Evolutionary conservation across 2,888 invertebrate species (phyloP).

Genomic region (Drosophila affinis): DNA sequence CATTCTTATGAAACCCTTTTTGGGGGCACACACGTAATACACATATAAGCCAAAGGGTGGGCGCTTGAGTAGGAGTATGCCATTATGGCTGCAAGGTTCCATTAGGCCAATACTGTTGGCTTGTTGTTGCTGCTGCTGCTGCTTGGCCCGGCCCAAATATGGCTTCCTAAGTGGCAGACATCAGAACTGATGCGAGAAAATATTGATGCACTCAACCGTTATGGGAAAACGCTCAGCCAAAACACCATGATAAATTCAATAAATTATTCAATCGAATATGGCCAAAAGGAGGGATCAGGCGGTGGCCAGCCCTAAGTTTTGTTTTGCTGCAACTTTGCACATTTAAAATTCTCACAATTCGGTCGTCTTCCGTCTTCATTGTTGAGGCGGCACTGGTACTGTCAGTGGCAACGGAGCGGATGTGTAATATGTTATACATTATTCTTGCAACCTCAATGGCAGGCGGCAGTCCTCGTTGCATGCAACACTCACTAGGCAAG

Average conservation of each 20-base stretch:
- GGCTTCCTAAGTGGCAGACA: slow-evolving; percentile 33
- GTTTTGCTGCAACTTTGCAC: slow-evolving; percentile 28
- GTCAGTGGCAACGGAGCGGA: slow-evolving; percentile 28
- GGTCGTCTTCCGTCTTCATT: slow-evolving; percentile 9
- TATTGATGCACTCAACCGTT: slow-evolving; percentile 36
- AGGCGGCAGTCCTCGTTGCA: slow-evolving; percentile 25
- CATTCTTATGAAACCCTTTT: slow-evolving; percentile 18
- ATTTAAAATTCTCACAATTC: slow-evolving; percentile 19
- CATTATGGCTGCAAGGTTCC: slow-evolving; percentile 35
- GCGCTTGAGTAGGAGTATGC: slow-evolving; percentile 2
- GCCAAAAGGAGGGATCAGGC: slow-evolving; percentile 21
- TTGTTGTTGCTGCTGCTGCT: neutral
- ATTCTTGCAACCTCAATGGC: slow-evolving; percentile 42
- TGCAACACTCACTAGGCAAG: neutral
- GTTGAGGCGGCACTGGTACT: neutral
- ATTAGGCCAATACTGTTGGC: slow-evolving; percentile 42
- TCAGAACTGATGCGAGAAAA: slow-evolving; percentile 28
- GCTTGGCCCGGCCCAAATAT: neutral
- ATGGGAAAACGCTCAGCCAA: neutral
- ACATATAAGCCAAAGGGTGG: neutral
- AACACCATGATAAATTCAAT: slow-evolving; percentile 23
- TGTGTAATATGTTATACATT: slow-evolving; percentile 47
- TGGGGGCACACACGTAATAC: neutral
- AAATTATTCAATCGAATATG: slow-evolving; percentile 33
- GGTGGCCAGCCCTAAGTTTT: slow-evolving; percentile 11